Conservation (phyloP, 2,797 vertebrate genomes). For the Bradypus variegatus region DNA sequence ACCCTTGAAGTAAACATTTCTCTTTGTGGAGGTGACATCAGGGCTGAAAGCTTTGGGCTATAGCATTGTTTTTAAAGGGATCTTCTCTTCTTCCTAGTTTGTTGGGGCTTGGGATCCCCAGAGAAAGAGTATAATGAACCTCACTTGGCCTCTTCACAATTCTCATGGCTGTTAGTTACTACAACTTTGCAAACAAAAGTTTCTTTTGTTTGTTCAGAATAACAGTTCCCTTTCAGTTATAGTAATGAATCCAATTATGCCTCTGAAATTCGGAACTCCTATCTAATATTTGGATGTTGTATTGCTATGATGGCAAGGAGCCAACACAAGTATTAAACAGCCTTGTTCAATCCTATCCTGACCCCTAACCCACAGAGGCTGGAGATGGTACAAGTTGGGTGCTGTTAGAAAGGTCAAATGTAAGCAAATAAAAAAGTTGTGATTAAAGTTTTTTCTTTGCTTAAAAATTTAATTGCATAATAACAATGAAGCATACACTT, state of each 20-base stretch:
- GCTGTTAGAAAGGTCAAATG: not conserved
- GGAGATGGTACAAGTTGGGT: not conserved
- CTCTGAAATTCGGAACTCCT: not conserved
- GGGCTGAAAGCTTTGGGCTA: not conserved
- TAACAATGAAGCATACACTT: too few species aligned
- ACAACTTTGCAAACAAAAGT: constrained; percentile 42
- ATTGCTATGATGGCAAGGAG: not conserved
- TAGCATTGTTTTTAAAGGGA: constrained; percentile 46
- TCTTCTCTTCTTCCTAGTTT: constrained; percentile 33
- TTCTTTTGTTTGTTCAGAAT: constrained; percentile 41
- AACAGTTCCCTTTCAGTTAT: constrained; percentile 29
- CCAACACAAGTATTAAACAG: not conserved
- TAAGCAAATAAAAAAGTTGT: not conserved
- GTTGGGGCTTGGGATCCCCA: not conserved
- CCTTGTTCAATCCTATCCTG: not conserved
- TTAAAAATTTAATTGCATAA: not conserved
- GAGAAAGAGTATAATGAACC: constrained; percentile 43
- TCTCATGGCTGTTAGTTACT: constrained; percentile 34
- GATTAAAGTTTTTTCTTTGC: not conserved
- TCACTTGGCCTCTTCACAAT: constrained; percentile 26
- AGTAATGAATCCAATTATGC: constrained; percentile 8
- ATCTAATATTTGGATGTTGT: not conserved
- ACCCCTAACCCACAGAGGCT: not conserved
- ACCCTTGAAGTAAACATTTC: not conserved
- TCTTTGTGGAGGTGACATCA: constrained; percentile 3